Base-by-base conservation (phyloP, 2,113 vertebrate genomes). In the Alethe diademata region DNA sequence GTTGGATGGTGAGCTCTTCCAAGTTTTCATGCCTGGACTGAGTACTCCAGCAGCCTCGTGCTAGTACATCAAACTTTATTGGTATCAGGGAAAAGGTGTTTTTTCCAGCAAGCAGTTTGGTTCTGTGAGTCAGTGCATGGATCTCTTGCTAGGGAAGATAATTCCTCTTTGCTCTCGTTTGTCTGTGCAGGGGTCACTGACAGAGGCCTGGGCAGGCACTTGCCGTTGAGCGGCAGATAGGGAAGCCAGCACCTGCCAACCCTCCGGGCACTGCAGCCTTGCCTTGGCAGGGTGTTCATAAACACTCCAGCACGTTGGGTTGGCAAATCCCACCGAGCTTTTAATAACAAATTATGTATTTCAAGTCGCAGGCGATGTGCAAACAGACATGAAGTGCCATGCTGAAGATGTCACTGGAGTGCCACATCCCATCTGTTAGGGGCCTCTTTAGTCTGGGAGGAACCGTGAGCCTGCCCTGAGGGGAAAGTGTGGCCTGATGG, bases 211-310 rank as follows among this genome's bases (percentile, higher is more conserved):
- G 70, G 76, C 66, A 65, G 73, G 69, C 33, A 5, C 54, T 51
- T 0, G 2, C 38, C 10, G 31, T 29, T 5, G 6, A 2, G 40
- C 58, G 14, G 35, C 0, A 1, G 54, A n/a, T 16, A 33, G 47
- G 43, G n/a, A 60, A 78, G 47, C 25, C 33, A 31, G 70, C 0
- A 11, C 14, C 28, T 79, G 76, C 78, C 72, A 92, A 28, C 26
- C 28, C 6, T 6, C 53, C 0, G 0, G 42, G 43, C 67, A 38
- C 81, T 76, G 35, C 29, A 64, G 45, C 57, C 42, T n/a, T 8
- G 3, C 47, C 74, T 86, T 25, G 67, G 80, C 92, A 50, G 20
- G n/a, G 26, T 2, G 2, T 19, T 83, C 1, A 4, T 53, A 40
- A 93, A 58, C 57, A 43, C 57, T 75, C 24, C 23, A 29, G 33